These are phyloP conservation scores for Echinarachnius parma DNA, from an alignment of 53 echinoderm and acorn worm genomes.

Conservation along the genomic window DNA sequence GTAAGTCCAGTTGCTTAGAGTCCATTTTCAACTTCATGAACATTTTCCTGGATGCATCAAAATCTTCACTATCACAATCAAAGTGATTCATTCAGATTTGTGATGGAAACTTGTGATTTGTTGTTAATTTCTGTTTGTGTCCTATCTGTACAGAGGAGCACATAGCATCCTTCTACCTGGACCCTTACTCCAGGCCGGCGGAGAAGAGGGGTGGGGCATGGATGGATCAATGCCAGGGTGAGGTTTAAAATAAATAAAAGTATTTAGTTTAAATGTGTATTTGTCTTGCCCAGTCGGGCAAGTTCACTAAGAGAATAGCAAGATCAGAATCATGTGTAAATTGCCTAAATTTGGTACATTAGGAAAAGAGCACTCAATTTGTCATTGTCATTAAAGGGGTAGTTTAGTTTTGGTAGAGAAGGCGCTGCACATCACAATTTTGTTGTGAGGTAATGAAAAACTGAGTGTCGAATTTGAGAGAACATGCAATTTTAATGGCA, in stretches of 20 bases:
- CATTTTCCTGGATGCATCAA: background rate
- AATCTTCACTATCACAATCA: no score
- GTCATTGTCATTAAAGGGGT: no score
- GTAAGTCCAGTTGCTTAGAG: background rate
- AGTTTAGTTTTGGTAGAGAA: no score
- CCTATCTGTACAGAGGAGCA: constrained; percentile 53
- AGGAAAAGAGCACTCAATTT: no score
- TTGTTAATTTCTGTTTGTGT: background rate
- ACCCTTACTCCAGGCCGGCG: constrained; percentile 87
- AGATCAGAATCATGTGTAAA: no score
- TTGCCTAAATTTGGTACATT: no score
- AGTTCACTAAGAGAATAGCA: background rate
- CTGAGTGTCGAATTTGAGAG: no score
- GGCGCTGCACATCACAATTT: no score
- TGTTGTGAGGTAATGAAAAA: no score
- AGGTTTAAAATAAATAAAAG: background rate
- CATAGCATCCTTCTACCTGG: constrained; percentile 86
- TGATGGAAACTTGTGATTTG: background rate
- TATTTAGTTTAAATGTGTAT: no score
- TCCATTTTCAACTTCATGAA: background rate
- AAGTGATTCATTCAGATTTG: background rate
- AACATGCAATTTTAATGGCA: no score
- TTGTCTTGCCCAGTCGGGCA: no score
- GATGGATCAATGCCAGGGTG: constrained; percentile 88
- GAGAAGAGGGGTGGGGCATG: constrained; percentile 97